A percentile compares a stretch with the other conserved stretches of the same genome.
phyloP scores from a whole-genome alignment of 2,797 vertebrate genomes.

The Bryconaethiops microstoma region DNA sequence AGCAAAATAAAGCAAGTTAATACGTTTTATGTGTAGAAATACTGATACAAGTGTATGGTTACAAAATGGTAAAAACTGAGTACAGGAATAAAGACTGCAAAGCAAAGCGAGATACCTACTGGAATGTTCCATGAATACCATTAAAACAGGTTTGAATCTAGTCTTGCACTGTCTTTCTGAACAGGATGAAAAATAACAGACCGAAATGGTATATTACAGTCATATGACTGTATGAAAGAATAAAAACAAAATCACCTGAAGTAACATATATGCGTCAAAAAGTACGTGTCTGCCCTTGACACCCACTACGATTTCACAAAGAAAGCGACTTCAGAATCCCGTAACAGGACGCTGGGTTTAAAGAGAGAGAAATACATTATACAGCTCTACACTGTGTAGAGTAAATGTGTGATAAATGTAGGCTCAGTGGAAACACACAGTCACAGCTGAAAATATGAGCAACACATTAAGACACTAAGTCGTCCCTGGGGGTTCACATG shows the following conservation, averaged over 20 bases:
- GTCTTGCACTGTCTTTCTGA: constrained; percentile 32
- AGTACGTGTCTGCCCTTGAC: neutral
- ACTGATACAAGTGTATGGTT: constrained; percentile 44
- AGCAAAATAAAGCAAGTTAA: constrained; percentile 53
- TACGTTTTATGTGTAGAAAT: constrained; percentile 51
- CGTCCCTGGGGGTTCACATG: constrained; percentile 1
- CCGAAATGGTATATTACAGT: constrained; percentile 18
- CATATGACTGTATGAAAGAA: constrained; percentile 22
- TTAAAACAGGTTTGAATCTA: constrained; percentile 18
- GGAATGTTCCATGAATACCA: constrained; percentile 29
- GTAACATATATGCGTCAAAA: constrained; percentile 9
- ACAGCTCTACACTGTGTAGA: constrained; percentile 34
- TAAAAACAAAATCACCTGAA: constrained; percentile 19
- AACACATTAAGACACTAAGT: neutral
- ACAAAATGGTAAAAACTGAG: constrained; percentile 48
- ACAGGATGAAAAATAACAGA: constrained; percentile 14
- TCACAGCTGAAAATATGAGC: constrained; percentile 20
- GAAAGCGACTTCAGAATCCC: constrained; percentile 6
- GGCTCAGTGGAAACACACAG: constrained; percentile 36
- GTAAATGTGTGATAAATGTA: constrained; percentile 13
- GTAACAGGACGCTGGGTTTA: constrained; percentile 25
- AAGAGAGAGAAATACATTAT: constrained; percentile 14
- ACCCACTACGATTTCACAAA: neutral
- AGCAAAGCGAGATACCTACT: constrained; percentile 41
- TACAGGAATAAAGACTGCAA: constrained; percentile 48